Conservation (phyloP, 2,888 invertebrate species). For the Tenthredo scrophulariae region DNA sequence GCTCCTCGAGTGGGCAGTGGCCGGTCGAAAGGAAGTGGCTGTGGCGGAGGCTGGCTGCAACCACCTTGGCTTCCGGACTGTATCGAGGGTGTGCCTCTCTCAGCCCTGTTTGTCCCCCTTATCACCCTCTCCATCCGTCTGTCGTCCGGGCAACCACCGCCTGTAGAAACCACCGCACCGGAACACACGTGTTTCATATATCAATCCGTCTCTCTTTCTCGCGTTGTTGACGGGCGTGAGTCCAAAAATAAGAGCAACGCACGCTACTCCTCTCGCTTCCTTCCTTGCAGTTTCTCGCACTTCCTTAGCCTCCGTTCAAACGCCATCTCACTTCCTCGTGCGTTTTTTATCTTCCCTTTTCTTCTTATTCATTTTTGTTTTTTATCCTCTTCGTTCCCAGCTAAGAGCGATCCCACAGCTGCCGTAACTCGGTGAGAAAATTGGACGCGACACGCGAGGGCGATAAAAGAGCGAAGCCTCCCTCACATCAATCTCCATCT, state of each 20-base stretch:
- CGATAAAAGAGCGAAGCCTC: slow-evolving; percentile 39
- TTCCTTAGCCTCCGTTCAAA: slow-evolving; percentile 55
- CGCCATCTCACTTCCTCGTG: slow-evolving; percentile 56
- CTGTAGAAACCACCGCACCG: slow-evolving; percentile 43
- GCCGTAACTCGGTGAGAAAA: slow-evolving; percentile 51
- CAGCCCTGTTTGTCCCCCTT: slow-evolving; percentile 23
- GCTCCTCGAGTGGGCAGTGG: slow-evolving; percentile 40
- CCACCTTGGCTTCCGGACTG: slow-evolving; percentile 77
- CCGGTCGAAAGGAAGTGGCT: slow-evolving; percentile 69
- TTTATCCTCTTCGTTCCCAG: slow-evolving; percentile 47
- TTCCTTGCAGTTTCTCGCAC: slow-evolving; percentile 57
- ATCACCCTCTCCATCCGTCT: slow-evolving; percentile 44
- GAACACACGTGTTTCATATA: slow-evolving; percentile 49
- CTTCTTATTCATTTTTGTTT: slow-evolving; percentile 35
- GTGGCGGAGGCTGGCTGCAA: slow-evolving; percentile 74
- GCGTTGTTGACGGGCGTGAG: slow-evolving; percentile 18
- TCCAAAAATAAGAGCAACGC: slow-evolving; percentile 52
- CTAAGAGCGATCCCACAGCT: slow-evolving; percentile 46
- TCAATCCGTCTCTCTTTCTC: slow-evolving; percentile 19
- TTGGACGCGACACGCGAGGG: slow-evolving; percentile 50
- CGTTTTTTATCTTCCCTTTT: neutral
- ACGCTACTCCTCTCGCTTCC: slow-evolving; percentile 21
- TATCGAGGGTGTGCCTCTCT: neutral
- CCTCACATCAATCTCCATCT: slow-evolving; percentile 14
- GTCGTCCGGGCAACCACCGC: slow-evolving; percentile 60